These are phyloP conservation scores for Sebastes alutus DNA, from an alignment of 2,797 vertebrate genomes.

Conservation along the genomic window DNA sequence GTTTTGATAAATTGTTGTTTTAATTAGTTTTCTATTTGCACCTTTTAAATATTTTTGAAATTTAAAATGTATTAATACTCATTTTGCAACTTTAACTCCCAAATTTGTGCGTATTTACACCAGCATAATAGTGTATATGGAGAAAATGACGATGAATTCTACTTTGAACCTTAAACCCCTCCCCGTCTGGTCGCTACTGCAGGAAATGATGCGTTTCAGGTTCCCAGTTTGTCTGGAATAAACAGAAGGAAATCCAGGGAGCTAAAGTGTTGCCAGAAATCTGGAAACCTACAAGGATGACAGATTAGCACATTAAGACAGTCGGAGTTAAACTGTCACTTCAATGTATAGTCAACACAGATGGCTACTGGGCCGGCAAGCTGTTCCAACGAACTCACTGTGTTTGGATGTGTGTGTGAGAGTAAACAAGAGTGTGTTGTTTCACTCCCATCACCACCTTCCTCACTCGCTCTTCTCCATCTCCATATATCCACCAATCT, in stretches of 20 bases:
- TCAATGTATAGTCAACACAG: slow-evolving; percentile 61
- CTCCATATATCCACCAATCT: not conserved
- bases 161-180: not conserved
- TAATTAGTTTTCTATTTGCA: no score
- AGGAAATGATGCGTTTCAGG: not conserved
- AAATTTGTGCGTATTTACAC: not conserved
- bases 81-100: not conserved
- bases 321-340: slow-evolving; percentile 47
- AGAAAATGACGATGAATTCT: not conserved
- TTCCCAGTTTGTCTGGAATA: not conserved
- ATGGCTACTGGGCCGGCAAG: slow-evolving; percentile 48
- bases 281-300: slow-evolving; percentile 8
- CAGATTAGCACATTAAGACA: slow-evolving; percentile 45
- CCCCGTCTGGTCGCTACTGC: no score
- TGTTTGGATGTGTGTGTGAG: slow-evolving; percentile 1
- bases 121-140: not conserved
- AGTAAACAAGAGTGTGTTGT: slow-evolving; percentile 10
- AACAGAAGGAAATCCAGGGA: not conserved
- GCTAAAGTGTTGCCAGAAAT: not conserved
- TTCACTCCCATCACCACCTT: not conserved
- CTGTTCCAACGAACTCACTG: slow-evolving; percentile 26
- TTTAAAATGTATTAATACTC: not conserved
- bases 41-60: no score
- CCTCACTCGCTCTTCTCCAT: not conserved
- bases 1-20: not conserved